A percentile compares a stretch with the other conserved stretches of the same genome.
phyloP scores from a whole-genome alignment of 2,797 vertebrate genomes.

The Acrossocheilus fasciatus region DNA sequence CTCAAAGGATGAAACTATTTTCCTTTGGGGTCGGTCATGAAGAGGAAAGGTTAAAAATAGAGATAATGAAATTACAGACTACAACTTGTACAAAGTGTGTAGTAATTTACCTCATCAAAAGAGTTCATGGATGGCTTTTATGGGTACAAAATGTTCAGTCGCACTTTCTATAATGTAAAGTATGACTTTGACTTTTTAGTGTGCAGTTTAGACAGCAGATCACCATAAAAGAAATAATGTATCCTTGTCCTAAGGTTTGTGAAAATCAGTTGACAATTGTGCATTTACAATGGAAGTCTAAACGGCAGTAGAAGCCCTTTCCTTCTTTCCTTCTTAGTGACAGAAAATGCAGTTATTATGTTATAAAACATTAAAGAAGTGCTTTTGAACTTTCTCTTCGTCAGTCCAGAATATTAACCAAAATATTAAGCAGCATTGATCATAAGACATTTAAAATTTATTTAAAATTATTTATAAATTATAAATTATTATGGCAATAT shows the following conservation, averaged over 20 bases:
- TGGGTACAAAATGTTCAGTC: neutral
- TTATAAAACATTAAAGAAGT: too few relatives aligned
- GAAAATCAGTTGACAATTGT: neutral
- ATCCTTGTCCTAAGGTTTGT: neutral
- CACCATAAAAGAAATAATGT: neutral
- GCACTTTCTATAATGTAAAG: neutral
- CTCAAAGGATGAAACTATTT: neutral
- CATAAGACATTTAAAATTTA: neutral
- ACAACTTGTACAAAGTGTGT: slow-evolving; percentile 12
- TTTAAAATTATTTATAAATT: neutral
- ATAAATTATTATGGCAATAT: neutral
- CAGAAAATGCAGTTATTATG: too few relatives aligned
- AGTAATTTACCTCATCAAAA: slow-evolving; percentile 26
- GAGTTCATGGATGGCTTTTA: neutral
- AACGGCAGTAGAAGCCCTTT: neutral
- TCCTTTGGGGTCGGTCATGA: neutral
- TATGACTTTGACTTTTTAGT: too few relatives aligned
- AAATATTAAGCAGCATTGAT: neutral
- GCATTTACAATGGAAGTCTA: neutral
- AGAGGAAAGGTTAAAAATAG: slow-evolving; percentile 20
- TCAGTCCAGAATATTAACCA: neutral
- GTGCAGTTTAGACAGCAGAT: neutral
- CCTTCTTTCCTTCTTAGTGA: neutral
- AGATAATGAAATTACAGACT: slow-evolving; percentile 25
- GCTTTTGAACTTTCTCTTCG: too few relatives aligned